Evolutionary conservation across 2,797 vertebrate species (phyloP), one percentile per base, ranked within the genome.

Genomic region (Acomys russatus): DNA sequence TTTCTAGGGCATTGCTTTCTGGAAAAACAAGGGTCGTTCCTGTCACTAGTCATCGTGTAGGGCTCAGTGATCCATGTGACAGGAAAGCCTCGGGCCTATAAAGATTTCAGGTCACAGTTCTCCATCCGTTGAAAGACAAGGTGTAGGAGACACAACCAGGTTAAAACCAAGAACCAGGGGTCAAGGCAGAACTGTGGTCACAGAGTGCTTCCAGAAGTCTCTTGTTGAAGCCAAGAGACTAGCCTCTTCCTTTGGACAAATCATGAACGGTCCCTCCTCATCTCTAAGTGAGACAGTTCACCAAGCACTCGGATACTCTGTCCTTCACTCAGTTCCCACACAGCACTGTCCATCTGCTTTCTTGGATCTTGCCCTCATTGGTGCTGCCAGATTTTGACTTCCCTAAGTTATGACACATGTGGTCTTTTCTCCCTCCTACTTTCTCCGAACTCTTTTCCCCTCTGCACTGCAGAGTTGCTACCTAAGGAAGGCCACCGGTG

Each of bases 41-140:
- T 6, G 14, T 63, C 88, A 95, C 9, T 44, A 56, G 82, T 77
- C 6, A 73, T 56, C 66, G 83, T 74, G 28, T 25, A 18, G 70
- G 88, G 87, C 93, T 94, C 59, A 22, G 1, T 3, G 63, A 78
- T 89, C 70, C 54, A 10, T 20, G 85, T 25, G 35, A n/a, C 20
- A 23, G 51, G 64, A 63, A 96, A 96, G 93, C 88, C 95, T 92
- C 82, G 0, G 88, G 92, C 68, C 88, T 92, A 28, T 8, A 66
- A 77, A 85, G 68, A 38, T 66, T 91, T 95, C 44, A 71, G 85
- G 76, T 88, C 96, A 82, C n/a, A 20, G 22, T 82, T 61, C 61
- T 90, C 74, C 11, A 7, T 23, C 80, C 70, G 95, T 95, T 74
- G 5, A 74, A 80, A 12, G 8, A 25, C 28, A 59, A 1, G 17